Base-by-base conservation (phyloP, 2,113 vertebrate species). In the Trochalopteron elliotii region DNA sequence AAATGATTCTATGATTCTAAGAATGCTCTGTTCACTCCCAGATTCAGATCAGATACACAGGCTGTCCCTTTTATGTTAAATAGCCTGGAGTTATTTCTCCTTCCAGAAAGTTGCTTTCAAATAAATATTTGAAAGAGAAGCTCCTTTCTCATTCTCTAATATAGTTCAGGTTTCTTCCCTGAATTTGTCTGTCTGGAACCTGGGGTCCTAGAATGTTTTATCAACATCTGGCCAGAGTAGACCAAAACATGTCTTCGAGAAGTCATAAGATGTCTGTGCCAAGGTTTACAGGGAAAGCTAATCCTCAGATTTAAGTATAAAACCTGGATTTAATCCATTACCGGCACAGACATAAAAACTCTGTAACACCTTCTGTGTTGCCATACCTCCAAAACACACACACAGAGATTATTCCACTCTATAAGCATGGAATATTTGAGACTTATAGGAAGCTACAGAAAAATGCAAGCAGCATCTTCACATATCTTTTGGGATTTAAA, bases 221-320 rank as follows among this genome's bases (percentile, higher is more conserved):
- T 78, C 31, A 39, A 71, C 35, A 76, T 76, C 69, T 6, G 27
- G 64, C 35, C 67, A 63, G 55, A 94, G 75, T 60, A 91, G 75
- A 72, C 71, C 74, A 74, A 94, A 95, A 75, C 50, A 82, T 21
- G 24, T 40, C 44, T 96, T 89, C 55, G 59, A 95, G 93, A 89
- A 90, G 47, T 61, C 59, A 4, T 90, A 80, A 37, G 65, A 87
- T 81, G 70, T 57, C 87, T 87, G 37, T 70, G 96, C 95, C 95
- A 96, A 94, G 59, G 37, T 94, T 93, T 85, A 77, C 19, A 42
- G 84, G 59, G 76, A 95, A 96, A 96, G 75, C 50, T 85, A 95
- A 96, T 94, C 95, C 84, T 95, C 84, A 70, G 64, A 90, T 95
- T 87, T 44, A 96, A 79, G 40, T 85, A 61, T 49, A 72, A 95